Evolutionary conservation across 2,888 invertebrate species (phyloP).

Genomic region (Doris montereyensis): DNA sequence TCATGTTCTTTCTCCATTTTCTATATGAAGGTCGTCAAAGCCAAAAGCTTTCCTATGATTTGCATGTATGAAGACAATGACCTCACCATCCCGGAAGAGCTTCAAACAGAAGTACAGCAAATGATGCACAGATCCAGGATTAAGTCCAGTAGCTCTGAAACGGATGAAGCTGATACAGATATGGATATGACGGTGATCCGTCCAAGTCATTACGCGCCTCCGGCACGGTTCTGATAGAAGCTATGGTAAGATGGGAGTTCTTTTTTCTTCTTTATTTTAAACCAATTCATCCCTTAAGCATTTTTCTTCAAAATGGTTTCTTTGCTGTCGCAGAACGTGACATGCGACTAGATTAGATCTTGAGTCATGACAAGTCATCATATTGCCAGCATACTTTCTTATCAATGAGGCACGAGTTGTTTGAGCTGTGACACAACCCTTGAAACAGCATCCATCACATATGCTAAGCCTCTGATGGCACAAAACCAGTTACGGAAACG

Average conservation of each 20-base stretch:
- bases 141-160: conserved; percentile 69
- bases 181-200: conserved; percentile 71
- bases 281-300: too few species aligned
- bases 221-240: conserved; percentile 67
- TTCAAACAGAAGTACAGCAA: conserved; percentile 67
- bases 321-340: too few species aligned
- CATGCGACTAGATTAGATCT: too few species aligned
- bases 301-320: too few species aligned
- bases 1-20: conserved; percentile 18
- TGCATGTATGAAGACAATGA: conserved; percentile 66
- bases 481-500: too few species aligned
- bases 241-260: conserved; percentile 67
- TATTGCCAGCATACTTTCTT: too few species aligned
- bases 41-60: conserved; percentile 67
- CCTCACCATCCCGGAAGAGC: conserved; percentile 62
- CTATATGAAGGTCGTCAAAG: conserved; percentile 59
- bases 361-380: too few species aligned
- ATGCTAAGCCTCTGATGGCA: too few species aligned
- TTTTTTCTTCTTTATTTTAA: too few species aligned
- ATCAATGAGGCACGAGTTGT: too few species aligned
- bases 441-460: too few species aligned
- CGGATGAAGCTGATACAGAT: conserved; percentile 71
- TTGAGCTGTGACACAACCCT: too few species aligned
- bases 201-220: conserved; percentile 51
- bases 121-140: conserved; percentile 60